Percentiles rank a stretch among this genome's conserved stretches.
Evolutionary conservation across 2,888 invertebrate species (phyloP).

Genomic region (Frankliniella fusca): DNA sequence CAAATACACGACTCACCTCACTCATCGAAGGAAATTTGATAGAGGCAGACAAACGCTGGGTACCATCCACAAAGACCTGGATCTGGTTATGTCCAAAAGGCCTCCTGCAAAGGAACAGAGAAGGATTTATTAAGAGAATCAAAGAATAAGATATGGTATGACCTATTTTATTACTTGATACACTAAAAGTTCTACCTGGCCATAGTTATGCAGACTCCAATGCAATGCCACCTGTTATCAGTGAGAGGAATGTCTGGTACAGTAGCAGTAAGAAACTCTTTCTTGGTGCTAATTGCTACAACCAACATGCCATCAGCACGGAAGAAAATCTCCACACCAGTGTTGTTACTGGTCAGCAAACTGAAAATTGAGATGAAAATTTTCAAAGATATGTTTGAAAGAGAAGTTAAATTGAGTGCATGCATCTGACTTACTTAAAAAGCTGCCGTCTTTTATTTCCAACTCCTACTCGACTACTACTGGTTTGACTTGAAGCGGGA

Average conservation of each 20-base stretch:
- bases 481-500: not conserved
- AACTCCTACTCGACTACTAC: not conserved
- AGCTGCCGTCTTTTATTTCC: not conserved
- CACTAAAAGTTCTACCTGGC: slow-evolving; percentile 41
- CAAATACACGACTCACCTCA: slow-evolving; percentile 48
- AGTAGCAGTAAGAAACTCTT: slow-evolving; percentile 55
- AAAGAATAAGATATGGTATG: slow-evolving; percentile 23
- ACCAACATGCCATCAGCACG: slow-evolving; percentile 54
- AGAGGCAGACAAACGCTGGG: slow-evolving; percentile 52
- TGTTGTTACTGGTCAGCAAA: slow-evolving; percentile 51
- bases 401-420: not conserved
- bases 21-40: slow-evolving; percentile 56
- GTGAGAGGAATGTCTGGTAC: slow-evolving; percentile 48
- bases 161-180: not conserved
- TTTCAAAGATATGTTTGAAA: not conserved
- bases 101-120: slow-evolving; percentile 46
- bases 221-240: slow-evolving; percentile 56
- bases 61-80: slow-evolving; percentile 56
- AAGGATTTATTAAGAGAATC: slow-evolving; percentile 9
- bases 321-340: slow-evolving; percentile 59
- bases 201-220: slow-evolving; percentile 51
- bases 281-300: slow-evolving; percentile 54
- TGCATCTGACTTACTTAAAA: not conserved
- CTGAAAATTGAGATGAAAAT: slow-evolving; percentile 44
- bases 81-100: slow-evolving; percentile 59